Conservation (phyloP, 1,140 invertebrate genomes). For the Saccostrea echinata region DNA sequence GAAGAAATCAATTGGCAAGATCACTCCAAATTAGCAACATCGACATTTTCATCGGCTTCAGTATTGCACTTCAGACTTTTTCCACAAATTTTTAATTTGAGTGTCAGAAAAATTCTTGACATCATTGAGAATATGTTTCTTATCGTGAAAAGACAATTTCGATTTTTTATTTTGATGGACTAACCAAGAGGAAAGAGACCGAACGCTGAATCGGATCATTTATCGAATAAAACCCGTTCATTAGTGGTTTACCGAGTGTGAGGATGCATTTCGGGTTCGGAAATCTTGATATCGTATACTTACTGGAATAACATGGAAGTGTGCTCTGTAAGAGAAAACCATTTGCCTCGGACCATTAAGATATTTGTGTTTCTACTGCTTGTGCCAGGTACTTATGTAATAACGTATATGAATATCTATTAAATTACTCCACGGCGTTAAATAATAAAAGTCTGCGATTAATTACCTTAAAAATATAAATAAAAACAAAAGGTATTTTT, state of each 20-base stretch:
- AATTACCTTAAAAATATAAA: too few relatives aligned
- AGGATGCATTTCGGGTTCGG: slow-evolving; percentile 12
- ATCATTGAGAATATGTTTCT: slow-evolving; percentile 18
- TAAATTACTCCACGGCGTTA: too few relatives aligned
- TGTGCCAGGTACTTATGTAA: background rate
- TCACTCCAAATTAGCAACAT: background rate
- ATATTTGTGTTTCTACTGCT: background rate
- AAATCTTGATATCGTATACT: background rate
- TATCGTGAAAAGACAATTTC: background rate
- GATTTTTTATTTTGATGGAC: slow-evolving; percentile 28
- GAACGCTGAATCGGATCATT: background rate
- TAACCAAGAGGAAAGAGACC: background rate
- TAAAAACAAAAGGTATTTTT: too few relatives aligned
- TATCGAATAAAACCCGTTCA: background rate
- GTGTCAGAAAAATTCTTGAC: background rate
- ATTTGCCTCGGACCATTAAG: background rate
- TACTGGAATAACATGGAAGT: background rate
- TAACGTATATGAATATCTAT: too few relatives aligned
- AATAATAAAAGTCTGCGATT: too few relatives aligned
- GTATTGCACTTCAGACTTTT: background rate
- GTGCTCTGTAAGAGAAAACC: background rate
- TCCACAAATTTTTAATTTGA: background rate
- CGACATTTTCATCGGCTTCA: background rate
- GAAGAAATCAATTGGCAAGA: slow-evolving; percentile 3
- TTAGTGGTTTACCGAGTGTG: background rate